phyloP scores from a whole-genome alignment of 2,888 invertebrate genomes.

The Ptilodon capucinus region DNA sequence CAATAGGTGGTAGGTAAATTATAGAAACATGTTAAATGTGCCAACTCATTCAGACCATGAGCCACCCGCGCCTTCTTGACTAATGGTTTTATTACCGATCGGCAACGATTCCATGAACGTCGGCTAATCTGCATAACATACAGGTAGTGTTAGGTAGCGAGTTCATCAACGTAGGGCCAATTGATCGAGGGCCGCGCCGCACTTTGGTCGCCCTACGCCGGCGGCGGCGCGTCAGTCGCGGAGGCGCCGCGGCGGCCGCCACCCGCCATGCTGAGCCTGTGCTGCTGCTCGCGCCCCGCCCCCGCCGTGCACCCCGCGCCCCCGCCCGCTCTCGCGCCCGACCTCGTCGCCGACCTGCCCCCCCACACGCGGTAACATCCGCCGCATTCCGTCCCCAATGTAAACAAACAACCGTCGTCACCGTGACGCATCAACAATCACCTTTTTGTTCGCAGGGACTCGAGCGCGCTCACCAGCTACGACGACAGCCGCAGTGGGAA shows the following conservation, averaged over 20 bases:
- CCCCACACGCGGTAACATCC: constrained; percentile 65
- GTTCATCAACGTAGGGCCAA: constrained; percentile 64
- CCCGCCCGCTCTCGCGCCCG: constrained; percentile 50
- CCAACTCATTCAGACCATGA: constrained; percentile 4
- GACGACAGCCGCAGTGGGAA: constrained; percentile 24
- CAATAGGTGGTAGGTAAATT: background rate
- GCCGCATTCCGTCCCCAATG: constrained; percentile 9
- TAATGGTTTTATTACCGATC: constrained; percentile 30
- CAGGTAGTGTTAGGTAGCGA: constrained; percentile 46
- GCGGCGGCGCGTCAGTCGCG: constrained; percentile 65
- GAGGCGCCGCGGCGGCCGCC: constrained; percentile 61
- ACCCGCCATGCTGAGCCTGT: constrained; percentile 67
- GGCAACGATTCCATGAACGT: constrained; percentile 35
- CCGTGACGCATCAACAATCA: constrained; percentile 17
- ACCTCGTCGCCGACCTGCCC: constrained; percentile 73
- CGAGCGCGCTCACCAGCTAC: constrained; percentile 58
- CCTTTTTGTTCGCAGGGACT: constrained; percentile 64
- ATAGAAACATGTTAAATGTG: background rate
- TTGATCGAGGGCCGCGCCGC: constrained; percentile 42
- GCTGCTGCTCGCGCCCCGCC: constrained; percentile 54
- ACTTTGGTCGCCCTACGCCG: constrained; percentile 3
- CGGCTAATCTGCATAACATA: constrained; percentile 65
- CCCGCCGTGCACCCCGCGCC: constrained; percentile 42
- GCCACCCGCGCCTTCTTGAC: constrained; percentile 7
- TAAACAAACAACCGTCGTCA: constrained; percentile 24